These are phyloP conservation scores for Urocynchramus pylzowi DNA, from an alignment of 2,113 vertebrate genomes.

Conservation along the genomic window DNA sequence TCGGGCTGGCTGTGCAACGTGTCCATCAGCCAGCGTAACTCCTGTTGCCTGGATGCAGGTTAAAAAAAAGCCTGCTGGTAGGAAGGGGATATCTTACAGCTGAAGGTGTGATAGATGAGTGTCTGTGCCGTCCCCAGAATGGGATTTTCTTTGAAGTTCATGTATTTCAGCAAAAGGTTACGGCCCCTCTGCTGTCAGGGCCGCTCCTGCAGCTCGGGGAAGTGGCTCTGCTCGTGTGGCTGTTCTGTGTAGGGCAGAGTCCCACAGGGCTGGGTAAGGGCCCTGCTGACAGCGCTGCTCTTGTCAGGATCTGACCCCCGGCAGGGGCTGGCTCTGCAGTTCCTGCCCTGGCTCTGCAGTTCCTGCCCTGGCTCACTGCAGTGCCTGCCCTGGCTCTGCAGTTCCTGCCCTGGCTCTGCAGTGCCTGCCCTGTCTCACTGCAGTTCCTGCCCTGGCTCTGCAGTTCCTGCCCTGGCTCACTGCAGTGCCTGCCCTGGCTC, in stretches of 20 bases:
- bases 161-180: slow-evolving; percentile 7
- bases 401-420: accelerated
- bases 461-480: accelerated
- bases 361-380: accelerated
- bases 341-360: accelerated
- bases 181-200: not conserved
- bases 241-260: not conserved
- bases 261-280: not conserved
- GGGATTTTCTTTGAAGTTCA: not conserved
- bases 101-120: not conserved
- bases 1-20: not conserved
- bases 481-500: accelerated
- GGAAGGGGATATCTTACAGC: not conserved
- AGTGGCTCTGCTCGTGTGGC: not conserved
- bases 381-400: not conserved
- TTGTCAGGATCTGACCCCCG: not conserved
- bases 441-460: not conserved
- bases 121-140: not conserved
- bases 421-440: accelerated
- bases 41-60: slow-evolving; percentile 12
- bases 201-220: not conserved
- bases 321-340: not conserved
- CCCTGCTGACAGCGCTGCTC: not conserved
- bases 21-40: not conserved
- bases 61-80: not conserved